Base-by-base conservation (phyloP, 2,113 vertebrate species). In the Menura novaehollandiae region DNA sequence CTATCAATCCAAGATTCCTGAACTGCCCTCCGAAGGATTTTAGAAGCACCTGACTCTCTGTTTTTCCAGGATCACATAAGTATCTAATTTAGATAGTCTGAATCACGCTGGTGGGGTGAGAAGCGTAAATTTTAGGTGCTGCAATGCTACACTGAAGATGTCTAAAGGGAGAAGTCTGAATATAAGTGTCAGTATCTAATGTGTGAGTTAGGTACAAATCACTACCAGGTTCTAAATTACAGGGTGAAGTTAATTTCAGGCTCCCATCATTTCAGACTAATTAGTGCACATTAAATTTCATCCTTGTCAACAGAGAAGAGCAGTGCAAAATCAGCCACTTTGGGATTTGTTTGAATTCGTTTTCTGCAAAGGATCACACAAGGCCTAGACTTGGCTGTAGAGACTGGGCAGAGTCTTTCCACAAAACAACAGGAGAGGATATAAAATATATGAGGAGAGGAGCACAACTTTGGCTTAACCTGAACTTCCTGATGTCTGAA, bases 91-190 rank as follows among this genome's bases (percentile, higher is more conserved):
- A 62, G 75, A 73, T 30, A 82, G 27, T 86, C 67, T 88, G 92
- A 90, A 85, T 92, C 88, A 96, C 5, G 1, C 76, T 74, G 46
- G 33, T 83, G 63, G 51, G 47, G 88, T 15, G 52, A 93, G 75
- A 90, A 88, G 55, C 33, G 59, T 86, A 85, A 93, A 93, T 92
- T 93, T 88, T 92, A 71, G 94, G 43, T 91, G 39, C 67, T 92
- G 63, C 59, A 83, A 49, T 27, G 67, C 72, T 85, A 35, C 68
- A 39, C 39, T 96, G 80, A 88, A 77, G 59, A 47, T 92, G 51
- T 71, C 86, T 95, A 92, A 96, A 95, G 96, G 56, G 46, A 86
- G 80, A 79, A 91, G 4, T 27, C 63, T 94, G 63, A 94, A 91
- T 86, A 84, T 80, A 92, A 62, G 32, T 88, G 44, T 88, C 55